Percentiles rank a stretch among this genome's conserved stretches.
These are phyloP conservation scores for Cygnus olor DNA, from an alignment of 2,797 vertebrate species.

Conservation along the genomic window DNA sequence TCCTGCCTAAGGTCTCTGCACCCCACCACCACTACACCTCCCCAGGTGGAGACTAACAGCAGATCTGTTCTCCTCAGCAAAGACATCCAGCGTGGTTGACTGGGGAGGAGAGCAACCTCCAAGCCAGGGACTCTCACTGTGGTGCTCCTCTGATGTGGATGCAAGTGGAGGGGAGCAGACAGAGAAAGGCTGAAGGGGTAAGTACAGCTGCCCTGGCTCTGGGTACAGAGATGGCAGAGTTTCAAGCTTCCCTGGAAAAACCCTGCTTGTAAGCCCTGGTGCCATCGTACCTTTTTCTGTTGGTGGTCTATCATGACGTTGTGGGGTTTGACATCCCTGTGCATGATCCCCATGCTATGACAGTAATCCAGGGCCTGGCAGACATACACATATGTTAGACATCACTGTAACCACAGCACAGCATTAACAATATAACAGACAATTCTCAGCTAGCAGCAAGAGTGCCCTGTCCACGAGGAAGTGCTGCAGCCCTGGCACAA, in stretches of 20 bases:
- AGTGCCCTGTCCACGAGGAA: not conserved
- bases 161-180: not conserved
- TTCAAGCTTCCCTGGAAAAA: not conserved
- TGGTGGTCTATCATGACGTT: slow-evolving; percentile 98
- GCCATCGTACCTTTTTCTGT: slow-evolving; percentile 89
- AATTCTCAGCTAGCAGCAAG: not conserved
- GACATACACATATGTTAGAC: slow-evolving; percentile 57
- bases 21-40: not conserved
- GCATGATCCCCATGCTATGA: slow-evolving; percentile 98
- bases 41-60: not conserved
- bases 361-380: slow-evolving; percentile 93
- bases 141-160: not conserved
- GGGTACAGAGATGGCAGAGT: not conserved
- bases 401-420: not conserved
- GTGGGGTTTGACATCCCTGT: slow-evolving; percentile 94
- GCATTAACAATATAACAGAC: not conserved
- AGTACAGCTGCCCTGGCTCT: not conserved
- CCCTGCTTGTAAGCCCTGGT: not conserved
- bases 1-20: not conserved
- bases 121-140: not conserved
- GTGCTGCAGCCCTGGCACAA: not conserved
- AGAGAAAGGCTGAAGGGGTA: not conserved
- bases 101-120: not conserved
- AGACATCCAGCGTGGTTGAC: not conserved
- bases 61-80: not conserved